phyloP scores from a whole-genome alignment of 2,113 vertebrate species.

The Rhipidura dahli region DNA sequence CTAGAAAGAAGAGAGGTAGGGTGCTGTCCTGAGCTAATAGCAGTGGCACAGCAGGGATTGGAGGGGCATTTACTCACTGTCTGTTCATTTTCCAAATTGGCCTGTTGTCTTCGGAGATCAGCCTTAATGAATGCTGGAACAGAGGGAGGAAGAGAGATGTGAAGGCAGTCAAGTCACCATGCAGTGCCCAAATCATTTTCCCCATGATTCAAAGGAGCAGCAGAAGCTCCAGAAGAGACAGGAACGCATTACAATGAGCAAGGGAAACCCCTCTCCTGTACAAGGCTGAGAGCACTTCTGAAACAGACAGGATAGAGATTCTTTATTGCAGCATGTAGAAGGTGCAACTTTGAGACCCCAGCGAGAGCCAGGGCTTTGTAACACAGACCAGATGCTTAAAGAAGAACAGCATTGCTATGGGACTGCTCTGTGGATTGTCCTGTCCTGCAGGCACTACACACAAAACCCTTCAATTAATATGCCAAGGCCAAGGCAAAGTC shows the following conservation, averaged over 20 bases:
- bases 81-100: constrained; percentile 72
- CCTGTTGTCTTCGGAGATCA: constrained; percentile 87
- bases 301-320: neutral
- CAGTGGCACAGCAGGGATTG: neutral
- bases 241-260: accelerated
- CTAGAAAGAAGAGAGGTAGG: neutral
- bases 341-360: neutral
- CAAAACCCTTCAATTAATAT: neutral
- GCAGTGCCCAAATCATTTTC: neutral
- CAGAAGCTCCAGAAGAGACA: neutral
- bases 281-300: neutral
- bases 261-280: neutral
- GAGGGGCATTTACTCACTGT: constrained; percentile 74
- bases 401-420: neutral
- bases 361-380: neutral
- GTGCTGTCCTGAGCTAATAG: neutral
- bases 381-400: neutral
- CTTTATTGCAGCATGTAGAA: neutral
- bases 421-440: neutral
- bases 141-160: neutral
- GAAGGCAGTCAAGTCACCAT: neutral
- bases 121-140: constrained; percentile 85
- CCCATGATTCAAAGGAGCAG: neutral
- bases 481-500: neutral
- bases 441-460: neutral